Conservation (phyloP, 2,888 invertebrate genomes). For the Mimas tiliae region DNA sequence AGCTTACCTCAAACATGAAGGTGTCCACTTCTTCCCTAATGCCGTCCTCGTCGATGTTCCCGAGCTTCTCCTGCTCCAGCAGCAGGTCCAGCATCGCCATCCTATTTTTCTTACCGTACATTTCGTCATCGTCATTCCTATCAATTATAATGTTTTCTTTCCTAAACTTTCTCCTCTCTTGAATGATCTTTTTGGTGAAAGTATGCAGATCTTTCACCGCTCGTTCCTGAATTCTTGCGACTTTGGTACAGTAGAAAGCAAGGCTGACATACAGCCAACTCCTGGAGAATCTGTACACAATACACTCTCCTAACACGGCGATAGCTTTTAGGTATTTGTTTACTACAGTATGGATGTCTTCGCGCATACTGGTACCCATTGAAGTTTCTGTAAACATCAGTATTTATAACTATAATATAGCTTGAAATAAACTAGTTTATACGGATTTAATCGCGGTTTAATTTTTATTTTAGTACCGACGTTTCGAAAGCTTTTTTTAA, state of each 20-base stretch:
- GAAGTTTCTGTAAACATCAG: conserved; percentile 57
- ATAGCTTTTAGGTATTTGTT: conserved; percentile 69
- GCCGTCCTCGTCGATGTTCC: conserved; percentile 82
- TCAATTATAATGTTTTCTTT: conserved; percentile 34
- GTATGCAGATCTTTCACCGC: conserved; percentile 74
- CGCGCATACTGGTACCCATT: conserved; percentile 82
- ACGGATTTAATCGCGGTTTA: no score
- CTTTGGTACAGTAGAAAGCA: conserved; percentile 30
- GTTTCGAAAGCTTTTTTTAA: no score
- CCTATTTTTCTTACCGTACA: conserved; percentile 69
- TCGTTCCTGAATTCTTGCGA: conserved; percentile 31
- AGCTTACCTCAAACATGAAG: conserved; percentile 88
- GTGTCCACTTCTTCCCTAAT: conserved; percentile 89
- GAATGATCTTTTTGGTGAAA: conserved; percentile 80
- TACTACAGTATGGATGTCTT: conserved; percentile 50
- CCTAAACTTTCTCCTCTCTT: conserved; percentile 51
- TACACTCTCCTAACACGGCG: conserved; percentile 34
- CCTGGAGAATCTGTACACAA: conserved; percentile 36
- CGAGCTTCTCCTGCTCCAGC: conserved; percentile 82
- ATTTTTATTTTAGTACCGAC: no score
- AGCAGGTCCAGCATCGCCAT: conserved; percentile 87
- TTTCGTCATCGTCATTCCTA: conserved; percentile 36
- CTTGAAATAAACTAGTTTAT: no score
- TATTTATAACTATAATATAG: no score
- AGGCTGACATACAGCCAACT: conserved; percentile 37